Evolutionary conservation across 1,140 invertebrate genomes (phyloP).

Genomic region (Drosophila navojoa): DNA sequence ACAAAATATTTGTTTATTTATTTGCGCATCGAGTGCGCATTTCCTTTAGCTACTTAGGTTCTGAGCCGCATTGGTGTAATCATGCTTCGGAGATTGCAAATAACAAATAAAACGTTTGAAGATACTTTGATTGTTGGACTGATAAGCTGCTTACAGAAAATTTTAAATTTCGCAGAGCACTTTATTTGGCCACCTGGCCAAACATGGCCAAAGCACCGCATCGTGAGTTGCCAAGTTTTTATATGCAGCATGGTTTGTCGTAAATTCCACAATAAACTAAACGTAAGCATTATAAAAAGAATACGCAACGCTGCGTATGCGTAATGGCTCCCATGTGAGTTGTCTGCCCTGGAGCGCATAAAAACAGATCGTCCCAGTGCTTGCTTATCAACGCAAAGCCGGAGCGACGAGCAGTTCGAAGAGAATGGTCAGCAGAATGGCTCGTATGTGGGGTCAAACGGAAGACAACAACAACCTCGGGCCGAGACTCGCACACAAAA

Average conservation of each 20-base stretch:
- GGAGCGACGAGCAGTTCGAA: neutral
- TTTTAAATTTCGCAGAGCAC: conserved; percentile 10
- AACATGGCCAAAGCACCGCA: conserved; percentile 34
- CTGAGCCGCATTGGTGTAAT: neutral
- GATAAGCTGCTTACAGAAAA: conserved; percentile 2
- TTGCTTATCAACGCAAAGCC: conserved; percentile 32
- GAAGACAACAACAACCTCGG: neutral
- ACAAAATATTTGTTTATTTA: neutral
- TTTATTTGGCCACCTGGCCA: conserved; percentile 37
- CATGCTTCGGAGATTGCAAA: neutral
- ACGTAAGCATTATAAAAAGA: conserved; percentile 53
- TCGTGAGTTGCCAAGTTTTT: conserved; percentile 38
- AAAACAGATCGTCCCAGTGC: conserved; percentile 12
- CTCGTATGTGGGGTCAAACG: conserved; percentile 8
- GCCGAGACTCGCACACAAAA: conserved; percentile 2
- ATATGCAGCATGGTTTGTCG: conserved; percentile 72
- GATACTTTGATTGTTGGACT: neutral
- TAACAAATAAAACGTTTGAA: neutral
- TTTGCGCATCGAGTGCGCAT: neutral
- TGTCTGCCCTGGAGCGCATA: conserved; percentile 38
- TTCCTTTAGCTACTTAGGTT: neutral
- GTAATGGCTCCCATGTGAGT: conserved; percentile 62
- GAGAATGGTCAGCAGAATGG: conserved; percentile 13
- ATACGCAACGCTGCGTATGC: conserved; percentile 64
- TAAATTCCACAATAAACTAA: conserved; percentile 78